These are phyloP conservation scores for Luidia sarsii DNA, from an alignment of 53 echinoderm and acorn worm species.

Conservation along the genomic window DNA sequence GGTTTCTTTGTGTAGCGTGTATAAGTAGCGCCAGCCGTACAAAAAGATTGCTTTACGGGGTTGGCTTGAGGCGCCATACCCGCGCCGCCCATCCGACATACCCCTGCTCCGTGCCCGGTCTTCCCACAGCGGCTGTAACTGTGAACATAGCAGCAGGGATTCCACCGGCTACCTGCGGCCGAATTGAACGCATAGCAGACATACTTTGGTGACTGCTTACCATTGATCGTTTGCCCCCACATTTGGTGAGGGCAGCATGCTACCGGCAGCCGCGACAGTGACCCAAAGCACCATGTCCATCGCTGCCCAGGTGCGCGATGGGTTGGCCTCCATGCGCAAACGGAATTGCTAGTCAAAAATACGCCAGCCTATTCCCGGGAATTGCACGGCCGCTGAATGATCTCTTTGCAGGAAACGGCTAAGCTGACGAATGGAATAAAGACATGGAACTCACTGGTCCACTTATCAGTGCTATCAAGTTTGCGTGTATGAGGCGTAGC, in stretches of 20 bases:
- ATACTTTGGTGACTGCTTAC: neutral
- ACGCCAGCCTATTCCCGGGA: slow-evolving; percentile 32
- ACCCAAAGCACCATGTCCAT: too few species aligned
- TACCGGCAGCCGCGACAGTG: too few species aligned
- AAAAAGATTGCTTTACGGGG: neutral
- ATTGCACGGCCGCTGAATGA: slow-evolving; percentile 8
- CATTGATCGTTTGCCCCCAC: neutral
- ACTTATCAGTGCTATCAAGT: too few species aligned
- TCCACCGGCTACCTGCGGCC: neutral
- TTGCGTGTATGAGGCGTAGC: too few species aligned
- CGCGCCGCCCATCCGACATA: neutral
- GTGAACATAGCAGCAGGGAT: neutral
- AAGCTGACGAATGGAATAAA: slow-evolving; percentile 32
- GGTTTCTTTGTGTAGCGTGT: too few species aligned
- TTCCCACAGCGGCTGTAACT: neutral
- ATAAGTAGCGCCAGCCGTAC: neutral
- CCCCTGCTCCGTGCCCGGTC: neutral
- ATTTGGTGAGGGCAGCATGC: too few species aligned
- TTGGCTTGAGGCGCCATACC: too few species aligned
- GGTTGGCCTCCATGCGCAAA: too few species aligned
- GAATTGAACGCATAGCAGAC: too few species aligned
- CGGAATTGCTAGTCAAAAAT: slow-evolving; percentile 48
- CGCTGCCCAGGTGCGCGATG: too few species aligned
- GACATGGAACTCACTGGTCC: slow-evolving; percentile 12
- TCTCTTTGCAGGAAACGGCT: slow-evolving; percentile 8